Conservation (phyloP, 2,797 vertebrate genomes). For the Semaprochilodus insignis region DNA sequence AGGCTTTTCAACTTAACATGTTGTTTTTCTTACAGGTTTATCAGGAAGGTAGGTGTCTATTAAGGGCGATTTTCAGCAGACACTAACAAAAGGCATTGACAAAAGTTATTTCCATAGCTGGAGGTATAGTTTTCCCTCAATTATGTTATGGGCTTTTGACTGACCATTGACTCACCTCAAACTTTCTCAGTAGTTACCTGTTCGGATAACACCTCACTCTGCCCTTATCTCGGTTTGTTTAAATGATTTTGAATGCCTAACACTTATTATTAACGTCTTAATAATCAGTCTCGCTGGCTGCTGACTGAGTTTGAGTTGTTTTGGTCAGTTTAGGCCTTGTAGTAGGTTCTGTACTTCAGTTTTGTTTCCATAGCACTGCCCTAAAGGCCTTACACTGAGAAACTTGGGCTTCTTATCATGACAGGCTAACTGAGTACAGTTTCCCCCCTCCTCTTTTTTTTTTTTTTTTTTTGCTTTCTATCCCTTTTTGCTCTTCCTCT, state of each 20-base stretch:
- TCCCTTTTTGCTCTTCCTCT: constrained; percentile 67
- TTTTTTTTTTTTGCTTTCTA: constrained; percentile 71
- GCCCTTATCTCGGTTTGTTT: background rate
- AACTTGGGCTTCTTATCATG: constrained; percentile 80
- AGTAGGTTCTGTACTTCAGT: constrained; percentile 81
- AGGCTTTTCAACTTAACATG: constrained; percentile 68
- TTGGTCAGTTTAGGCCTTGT: constrained; percentile 59
- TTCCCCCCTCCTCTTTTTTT: constrained; percentile 82
- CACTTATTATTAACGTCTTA: constrained; percentile 7
- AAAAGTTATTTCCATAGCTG: constrained; percentile 85
- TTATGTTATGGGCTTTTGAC: constrained; percentile 38
- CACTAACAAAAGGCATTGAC: constrained; percentile 72
- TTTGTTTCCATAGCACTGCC: constrained; percentile 58
- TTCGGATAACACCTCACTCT: constrained; percentile 33
- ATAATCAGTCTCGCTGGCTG: background rate
- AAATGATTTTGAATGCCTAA: constrained; percentile 17
- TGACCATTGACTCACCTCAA: constrained; percentile 59
- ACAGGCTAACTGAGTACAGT: constrained; percentile 88
- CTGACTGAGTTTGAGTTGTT: constrained; percentile 55
- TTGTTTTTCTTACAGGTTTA: constrained; percentile 79
- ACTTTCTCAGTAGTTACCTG: constrained; percentile 4
- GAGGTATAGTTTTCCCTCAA: constrained; percentile 65
- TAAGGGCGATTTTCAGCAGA: constrained; percentile 38
- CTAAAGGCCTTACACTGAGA: constrained; percentile 90
- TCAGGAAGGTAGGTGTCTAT: constrained; percentile 73